Evolutionary conservation across 2,113 vertebrate genomes (phyloP), one percentile per base, ranked within the genome.

Genomic region (Melanotaenia duboulayi): DNA sequence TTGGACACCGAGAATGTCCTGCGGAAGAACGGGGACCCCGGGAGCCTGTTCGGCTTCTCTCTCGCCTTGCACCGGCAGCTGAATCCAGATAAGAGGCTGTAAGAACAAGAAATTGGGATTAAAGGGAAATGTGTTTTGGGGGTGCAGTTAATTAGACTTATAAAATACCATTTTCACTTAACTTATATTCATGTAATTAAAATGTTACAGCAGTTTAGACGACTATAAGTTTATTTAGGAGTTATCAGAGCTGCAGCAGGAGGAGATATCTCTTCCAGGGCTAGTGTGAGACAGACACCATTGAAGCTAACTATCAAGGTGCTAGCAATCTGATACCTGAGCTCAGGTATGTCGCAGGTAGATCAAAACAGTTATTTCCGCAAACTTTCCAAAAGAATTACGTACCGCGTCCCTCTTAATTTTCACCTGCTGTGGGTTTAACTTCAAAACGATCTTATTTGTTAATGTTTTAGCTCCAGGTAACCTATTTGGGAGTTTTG

Each of bases 21-120:
- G 87, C 74, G 16, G 87, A 96, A 94, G 91, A 73, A 0, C 23
- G 97, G 97, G 57, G 95, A 96, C 0, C 60, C 77, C 0, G 93
- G 89, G 66, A 97, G 95, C 74, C 90, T 97, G 76, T 99, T 99
- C 92, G 97, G 97, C 58, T 98, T 98, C 92, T 97, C 97, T 8
- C 83, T 98, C 56, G 96, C 96, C 78, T 94, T 99, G 96, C 97
- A 99, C 90, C 54, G 93, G 85, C 97, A 98, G 88, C 92, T 96
- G 8, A 0, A 65, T 0, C 97, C 97, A 1, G 94, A 96, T 28
- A 94, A 90, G 89, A 92, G 87, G 79, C 92, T 97, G 97, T 99
- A 92, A 98, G 97, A 92, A 22, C 16, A 16, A 7, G 4, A 2
- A 24, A 52, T 57, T 54, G 48, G 0, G 42, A 49, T 46, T 7